Evolutionary conservation across 2,888 invertebrate species (phyloP).

Genomic region (Drosophila helvetica): DNA sequence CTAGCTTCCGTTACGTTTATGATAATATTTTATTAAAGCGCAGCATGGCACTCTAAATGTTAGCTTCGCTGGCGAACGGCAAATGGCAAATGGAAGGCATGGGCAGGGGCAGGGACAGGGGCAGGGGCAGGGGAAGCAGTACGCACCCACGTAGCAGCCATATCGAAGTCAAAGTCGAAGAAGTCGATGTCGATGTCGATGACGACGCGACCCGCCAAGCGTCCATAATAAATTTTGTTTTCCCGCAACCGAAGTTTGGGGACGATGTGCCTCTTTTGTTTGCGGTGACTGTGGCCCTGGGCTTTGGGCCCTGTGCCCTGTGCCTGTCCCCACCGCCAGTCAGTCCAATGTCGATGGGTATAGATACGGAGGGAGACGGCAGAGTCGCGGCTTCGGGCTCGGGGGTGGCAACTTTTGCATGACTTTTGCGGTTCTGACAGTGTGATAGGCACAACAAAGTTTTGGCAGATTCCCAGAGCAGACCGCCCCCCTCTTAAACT

Average conservation of each 20-base stretch:
- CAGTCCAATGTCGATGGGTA: slow-evolving; percentile 32
- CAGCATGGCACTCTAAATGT: slow-evolving; percentile 49
- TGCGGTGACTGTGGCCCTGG: slow-evolving; percentile 28
- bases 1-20: slow-evolving; percentile 71
- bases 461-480: slow-evolving; percentile 31
- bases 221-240: slow-evolving; percentile 68
- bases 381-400: background rate
- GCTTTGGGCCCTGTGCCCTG: no score
- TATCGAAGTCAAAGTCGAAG: slow-evolving; percentile 7
- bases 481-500: slow-evolving; percentile 42
- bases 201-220: slow-evolving; percentile 47
- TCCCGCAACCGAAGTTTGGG: slow-evolving; percentile 27
- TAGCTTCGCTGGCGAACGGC: slow-evolving; percentile 21
- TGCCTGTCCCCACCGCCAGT: background rate
- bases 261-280: slow-evolving; percentile 20
- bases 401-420: slow-evolving; percentile 51
- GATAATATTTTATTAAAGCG: slow-evolving; percentile 76
- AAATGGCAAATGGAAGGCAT: slow-evolving; percentile 4
- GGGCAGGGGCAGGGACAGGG: no score
- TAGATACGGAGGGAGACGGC: slow-evolving; percentile 27
- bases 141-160: slow-evolving; percentile 29
- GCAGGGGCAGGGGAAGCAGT: slow-evolving; percentile 3
- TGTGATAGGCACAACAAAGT: slow-evolving; percentile 72
- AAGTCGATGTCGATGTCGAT: slow-evolving; percentile 44
- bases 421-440: slow-evolving; percentile 65